Evolutionary conservation across 2,888 invertebrate genomes (phyloP).

Genomic region (Abscondita cerata): DNA sequence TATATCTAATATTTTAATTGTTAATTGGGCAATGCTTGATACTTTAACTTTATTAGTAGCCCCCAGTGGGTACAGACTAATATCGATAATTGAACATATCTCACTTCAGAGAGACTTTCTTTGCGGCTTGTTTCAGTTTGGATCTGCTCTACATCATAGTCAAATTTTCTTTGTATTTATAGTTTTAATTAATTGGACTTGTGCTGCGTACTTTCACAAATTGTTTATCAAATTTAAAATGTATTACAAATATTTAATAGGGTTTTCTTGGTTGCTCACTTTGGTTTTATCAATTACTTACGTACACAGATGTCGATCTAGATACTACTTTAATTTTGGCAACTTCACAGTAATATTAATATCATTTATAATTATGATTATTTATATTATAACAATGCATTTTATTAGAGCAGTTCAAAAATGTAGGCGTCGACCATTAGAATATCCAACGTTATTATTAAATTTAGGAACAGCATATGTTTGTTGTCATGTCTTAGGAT

Average conservation of each 20-base stretch:
- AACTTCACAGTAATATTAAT: neutral
- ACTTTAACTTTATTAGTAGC: conserved; percentile 8
- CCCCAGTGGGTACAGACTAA: conserved; percentile 18
- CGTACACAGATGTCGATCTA: neutral
- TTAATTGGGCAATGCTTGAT: conserved; percentile 25
- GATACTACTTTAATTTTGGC: neutral
- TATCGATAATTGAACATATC: conserved; percentile 11
- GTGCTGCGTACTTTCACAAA: neutral
- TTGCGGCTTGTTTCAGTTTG: conserved; percentile 4
- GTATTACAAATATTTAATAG: conserved; percentile 3
- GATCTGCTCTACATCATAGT: neutral
- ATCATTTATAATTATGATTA: neutral
- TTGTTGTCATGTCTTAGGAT: neutral
- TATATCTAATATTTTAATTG: conserved; percentile 19
- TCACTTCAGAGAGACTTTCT: neutral
- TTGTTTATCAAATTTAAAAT: neutral
- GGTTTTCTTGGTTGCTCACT: neutral
- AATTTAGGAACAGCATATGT: conserved; percentile 9
- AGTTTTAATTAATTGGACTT: conserved; percentile 6
- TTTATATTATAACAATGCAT: neutral
- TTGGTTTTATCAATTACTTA: neutral
- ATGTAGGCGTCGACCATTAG: neutral
- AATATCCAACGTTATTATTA: neutral
- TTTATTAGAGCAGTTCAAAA: conserved; percentile 6
- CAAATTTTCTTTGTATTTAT: conserved; percentile 1